Evolutionary conservation across 2,797 vertebrate species (phyloP).

Genomic region (Molossus alvarezi): DNA sequence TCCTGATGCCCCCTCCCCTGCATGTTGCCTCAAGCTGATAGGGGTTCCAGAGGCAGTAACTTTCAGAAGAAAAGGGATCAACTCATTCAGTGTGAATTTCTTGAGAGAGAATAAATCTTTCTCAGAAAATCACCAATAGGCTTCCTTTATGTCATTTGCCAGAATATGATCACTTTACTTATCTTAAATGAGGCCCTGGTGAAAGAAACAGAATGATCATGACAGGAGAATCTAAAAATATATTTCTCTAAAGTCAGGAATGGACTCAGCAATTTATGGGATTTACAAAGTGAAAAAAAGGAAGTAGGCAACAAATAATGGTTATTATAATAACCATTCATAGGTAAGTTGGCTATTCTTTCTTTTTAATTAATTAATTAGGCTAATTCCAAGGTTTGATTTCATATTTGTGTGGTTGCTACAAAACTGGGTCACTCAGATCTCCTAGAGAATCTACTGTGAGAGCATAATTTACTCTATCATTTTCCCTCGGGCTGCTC

Average conservation of each 20-base stretch:
- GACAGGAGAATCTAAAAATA: background rate
- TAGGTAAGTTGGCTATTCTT: background rate
- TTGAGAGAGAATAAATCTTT: background rate
- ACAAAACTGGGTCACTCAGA: background rate
- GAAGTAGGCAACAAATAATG: background rate
- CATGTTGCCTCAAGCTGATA: background rate
- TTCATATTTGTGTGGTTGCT: background rate
- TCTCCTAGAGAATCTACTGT: background rate
- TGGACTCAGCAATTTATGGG: background rate
- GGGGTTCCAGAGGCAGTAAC: background rate
- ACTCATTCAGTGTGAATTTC: background rate
- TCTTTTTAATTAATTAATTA: background rate
- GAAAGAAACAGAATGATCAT: background rate
- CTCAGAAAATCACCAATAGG: background rate
- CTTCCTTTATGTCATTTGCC: background rate
- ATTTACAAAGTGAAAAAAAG: constrained; percentile 27
- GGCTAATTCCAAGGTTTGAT: background rate
- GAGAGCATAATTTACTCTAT: background rate
- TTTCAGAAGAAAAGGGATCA: background rate
- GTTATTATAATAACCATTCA: background rate
- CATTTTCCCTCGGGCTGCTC: background rate
- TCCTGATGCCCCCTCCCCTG: background rate
- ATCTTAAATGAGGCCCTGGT: background rate
- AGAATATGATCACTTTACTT: background rate
- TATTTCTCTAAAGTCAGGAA: background rate